Base-by-base conservation (phyloP, 2,888 invertebrate genomes). In the Platypus cylindrus region DNA sequence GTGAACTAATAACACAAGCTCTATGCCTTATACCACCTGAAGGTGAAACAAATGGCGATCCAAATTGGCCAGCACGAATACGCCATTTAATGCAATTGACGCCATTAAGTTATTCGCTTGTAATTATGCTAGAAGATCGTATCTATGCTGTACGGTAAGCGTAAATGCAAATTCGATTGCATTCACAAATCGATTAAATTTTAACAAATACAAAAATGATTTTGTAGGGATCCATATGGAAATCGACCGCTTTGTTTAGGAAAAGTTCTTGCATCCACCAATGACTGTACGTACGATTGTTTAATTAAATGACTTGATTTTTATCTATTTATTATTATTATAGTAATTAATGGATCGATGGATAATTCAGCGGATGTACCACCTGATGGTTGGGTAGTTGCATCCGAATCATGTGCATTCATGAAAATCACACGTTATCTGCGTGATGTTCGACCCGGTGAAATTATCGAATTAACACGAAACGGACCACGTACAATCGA, bases 391-490 rank as follows among this genome's bases (percentile, higher is more conserved):
- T 98, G 89, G 87, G 87, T 95, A 0, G 86, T 95, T 14, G 87
- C 94, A 0, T 95, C 95, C 0, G 97, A 98, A 63, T 93, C 95
- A 0, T 97, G 95, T 54, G 89, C 93, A 2, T 94, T 97, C 56
- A 71, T 91, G 5, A 83, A 90, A 12, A 48, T 49, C 37, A 90
- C 91, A 0, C 73, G 81, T 18, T 90, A 91, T 58, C 77, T 86
- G 2, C 75, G 94, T 30, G 97, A 97, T 62, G 89, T 97, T 13
- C 69, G 81, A 38, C 94, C 95, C 0, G 56, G 97, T 1, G 97
- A 98, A 67, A 94, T 97, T 34, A 76, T 98, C 2, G 91, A 93
- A 64, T 68, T 97, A 56, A 85, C 87, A 0, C 71, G 75, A 9
- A 70, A 75, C 48, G 95, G 95, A 1, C 73, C 89, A 33, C 75